Evolutionary conservation across 2,113 vertebrate genomes (phyloP).

Genomic region (Rhombomys opimus): DNA sequence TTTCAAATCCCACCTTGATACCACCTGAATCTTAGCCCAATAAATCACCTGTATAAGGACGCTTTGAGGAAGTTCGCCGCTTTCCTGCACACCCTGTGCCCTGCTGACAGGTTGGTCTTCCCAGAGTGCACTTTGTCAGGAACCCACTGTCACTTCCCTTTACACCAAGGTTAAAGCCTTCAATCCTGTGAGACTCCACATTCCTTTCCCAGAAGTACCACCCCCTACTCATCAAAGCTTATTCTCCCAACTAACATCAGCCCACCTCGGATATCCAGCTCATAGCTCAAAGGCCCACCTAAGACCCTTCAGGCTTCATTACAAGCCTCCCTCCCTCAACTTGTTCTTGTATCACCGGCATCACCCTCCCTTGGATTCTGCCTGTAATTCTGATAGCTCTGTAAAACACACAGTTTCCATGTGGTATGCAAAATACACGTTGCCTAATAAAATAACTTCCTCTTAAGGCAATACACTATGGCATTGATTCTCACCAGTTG

Average conservation of each 20-base stretch:
- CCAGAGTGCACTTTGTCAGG: neutral
- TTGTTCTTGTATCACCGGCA: neutral
- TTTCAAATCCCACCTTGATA: constrained; percentile 9
- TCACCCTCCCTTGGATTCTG: neutral
- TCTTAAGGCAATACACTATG: constrained; percentile 42
- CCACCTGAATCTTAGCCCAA: neutral
- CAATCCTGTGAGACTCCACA: neutral
- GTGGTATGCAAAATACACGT: neutral
- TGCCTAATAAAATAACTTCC: constrained; percentile 37
- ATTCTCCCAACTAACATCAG: too few relatives aligned
- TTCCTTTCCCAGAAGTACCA: neutral
- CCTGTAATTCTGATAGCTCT: neutral
- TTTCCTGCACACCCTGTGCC: neutral
- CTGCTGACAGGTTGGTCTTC: neutral
- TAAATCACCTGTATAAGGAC: neutral
- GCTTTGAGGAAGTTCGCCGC: neutral
- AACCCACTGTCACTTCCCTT: neutral
- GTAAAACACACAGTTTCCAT: neutral
- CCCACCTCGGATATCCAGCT: neutral
- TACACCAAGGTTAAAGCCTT: constrained; percentile 15
- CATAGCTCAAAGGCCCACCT: neutral
- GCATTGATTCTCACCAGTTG: constrained; percentile 12
- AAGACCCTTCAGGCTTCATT: neutral
- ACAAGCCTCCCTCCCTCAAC: neutral
- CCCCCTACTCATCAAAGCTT: neutral